These are phyloP conservation scores for Osmerus eperlanus DNA, from an alignment of 2,113 vertebrate species.

Conservation along the genomic window DNA sequence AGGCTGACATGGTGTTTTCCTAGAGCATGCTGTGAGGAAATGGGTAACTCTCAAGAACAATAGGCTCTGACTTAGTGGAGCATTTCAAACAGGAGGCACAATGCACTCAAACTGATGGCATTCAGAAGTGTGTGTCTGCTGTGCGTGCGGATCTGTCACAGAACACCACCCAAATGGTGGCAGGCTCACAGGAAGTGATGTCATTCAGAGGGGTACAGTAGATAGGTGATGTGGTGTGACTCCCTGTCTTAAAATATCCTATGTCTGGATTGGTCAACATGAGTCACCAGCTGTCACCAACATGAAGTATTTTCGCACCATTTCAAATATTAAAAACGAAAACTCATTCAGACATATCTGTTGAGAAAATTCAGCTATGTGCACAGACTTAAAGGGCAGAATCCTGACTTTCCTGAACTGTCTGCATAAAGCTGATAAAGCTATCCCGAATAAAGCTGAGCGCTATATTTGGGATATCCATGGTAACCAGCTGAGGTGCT, in stretches of 20 bases:
- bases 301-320: no score
- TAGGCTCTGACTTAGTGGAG: constrained; percentile 35
- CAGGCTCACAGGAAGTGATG: not conserved
- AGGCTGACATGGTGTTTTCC: constrained; percentile 21
- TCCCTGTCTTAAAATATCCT: not conserved
- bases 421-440: not conserved
- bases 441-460: no score
- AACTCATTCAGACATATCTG: not conserved
- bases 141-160: not conserved
- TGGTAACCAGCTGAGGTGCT: not conserved
- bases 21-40: constrained; percentile 42
- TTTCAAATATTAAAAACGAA: not conserved
- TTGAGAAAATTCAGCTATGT: not conserved
- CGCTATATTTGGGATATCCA: not conserved
- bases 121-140: not conserved
- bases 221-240: not conserved
- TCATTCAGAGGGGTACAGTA: not conserved
- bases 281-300: not conserved
- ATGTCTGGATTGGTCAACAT: not conserved
- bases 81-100: constrained; percentile 33
- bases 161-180: not conserved
- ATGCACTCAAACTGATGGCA: not conserved
- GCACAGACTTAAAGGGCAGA: no score
- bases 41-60: constrained; percentile 36
- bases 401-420: not conserved